Conservation (phyloP, 2,113 vertebrate genomes). For the Colossoma macropomum region DNA sequence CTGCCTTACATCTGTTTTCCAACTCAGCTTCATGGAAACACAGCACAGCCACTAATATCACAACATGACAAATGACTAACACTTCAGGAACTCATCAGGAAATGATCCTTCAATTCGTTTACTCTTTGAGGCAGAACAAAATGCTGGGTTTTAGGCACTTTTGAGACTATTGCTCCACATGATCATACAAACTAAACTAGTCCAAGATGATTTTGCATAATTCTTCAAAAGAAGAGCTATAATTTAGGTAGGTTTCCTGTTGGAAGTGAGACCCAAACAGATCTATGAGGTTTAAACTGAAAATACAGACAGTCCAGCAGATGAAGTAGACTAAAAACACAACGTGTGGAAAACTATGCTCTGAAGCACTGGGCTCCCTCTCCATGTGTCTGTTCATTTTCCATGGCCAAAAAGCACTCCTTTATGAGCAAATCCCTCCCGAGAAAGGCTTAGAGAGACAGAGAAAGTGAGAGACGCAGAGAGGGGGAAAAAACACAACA, state of each 20-base stretch:
- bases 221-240: neutral
- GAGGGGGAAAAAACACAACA: slow-evolving; percentile 58
- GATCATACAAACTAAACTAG: neutral
- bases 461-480: neutral
- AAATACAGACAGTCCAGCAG: slow-evolving; percentile 19
- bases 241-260: neutral
- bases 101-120: neutral
- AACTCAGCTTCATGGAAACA: slow-evolving; percentile 10
- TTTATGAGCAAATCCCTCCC: slow-evolving; percentile 4
- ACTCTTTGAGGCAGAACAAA: neutral
- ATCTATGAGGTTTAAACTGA: neutral
- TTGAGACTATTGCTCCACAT: neutral
- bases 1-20: slow-evolving; percentile 23
- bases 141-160: neutral
- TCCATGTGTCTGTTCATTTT: slow-evolving; percentile 3
- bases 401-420: neutral
- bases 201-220: neutral
- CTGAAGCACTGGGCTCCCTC: neutral
- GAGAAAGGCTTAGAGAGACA: neutral
- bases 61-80: slow-evolving; percentile 23
- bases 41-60: slow-evolving; percentile 13
- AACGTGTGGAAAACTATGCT: slow-evolving; percentile 6
- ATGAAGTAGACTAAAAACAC: slow-evolving; percentile 14
- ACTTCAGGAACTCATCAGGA: neutral
- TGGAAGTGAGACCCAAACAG: neutral